Evolutionary conservation across 2,888 invertebrate species (phyloP).

Genomic region (Osmoderma eremita): DNA sequence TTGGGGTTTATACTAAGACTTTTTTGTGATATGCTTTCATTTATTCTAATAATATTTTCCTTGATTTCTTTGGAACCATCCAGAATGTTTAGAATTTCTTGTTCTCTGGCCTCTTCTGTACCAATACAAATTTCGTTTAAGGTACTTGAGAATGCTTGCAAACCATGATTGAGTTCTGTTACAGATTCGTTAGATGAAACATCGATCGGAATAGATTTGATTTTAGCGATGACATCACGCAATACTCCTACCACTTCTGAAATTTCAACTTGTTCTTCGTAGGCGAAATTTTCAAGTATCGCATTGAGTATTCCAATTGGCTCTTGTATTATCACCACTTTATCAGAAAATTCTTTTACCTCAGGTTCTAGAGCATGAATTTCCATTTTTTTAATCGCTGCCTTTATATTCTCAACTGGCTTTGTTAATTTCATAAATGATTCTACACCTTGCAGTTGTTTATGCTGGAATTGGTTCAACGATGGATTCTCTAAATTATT

Average conservation of each 20-base stretch:
- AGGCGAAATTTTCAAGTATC: conserved; percentile 37
- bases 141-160: background rate
- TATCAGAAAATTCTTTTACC: conserved; percentile 5
- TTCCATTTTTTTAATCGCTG: background rate
- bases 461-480: background rate
- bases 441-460: background rate
- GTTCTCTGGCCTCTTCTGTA: background rate
- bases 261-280: conserved; percentile 10
- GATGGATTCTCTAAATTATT: conserved; percentile 3
- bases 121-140: conserved; percentile 6
- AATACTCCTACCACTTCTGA: conserved; percentile 1
- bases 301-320: conserved; percentile 40
- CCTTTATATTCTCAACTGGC: conserved; percentile 7
- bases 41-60: conserved; percentile 8
- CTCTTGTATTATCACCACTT: conserved; percentile 12
- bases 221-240: conserved; percentile 17
- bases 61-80: conserved; percentile 18
- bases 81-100: background rate
- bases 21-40: background rate
- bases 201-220: background rate
- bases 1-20: conserved; percentile 1
- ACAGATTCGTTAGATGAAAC: background rate
- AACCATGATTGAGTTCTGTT: background rate
- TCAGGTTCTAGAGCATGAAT: conserved; percentile 1
- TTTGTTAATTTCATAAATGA: conserved; percentile 7